A percentile compares a stretch with the other conserved stretches of the same genome.
These are phyloP conservation scores for Muntiacus reevesi DNA, from an alignment of 2,113 vertebrate genomes.

Conservation along the genomic window DNA sequence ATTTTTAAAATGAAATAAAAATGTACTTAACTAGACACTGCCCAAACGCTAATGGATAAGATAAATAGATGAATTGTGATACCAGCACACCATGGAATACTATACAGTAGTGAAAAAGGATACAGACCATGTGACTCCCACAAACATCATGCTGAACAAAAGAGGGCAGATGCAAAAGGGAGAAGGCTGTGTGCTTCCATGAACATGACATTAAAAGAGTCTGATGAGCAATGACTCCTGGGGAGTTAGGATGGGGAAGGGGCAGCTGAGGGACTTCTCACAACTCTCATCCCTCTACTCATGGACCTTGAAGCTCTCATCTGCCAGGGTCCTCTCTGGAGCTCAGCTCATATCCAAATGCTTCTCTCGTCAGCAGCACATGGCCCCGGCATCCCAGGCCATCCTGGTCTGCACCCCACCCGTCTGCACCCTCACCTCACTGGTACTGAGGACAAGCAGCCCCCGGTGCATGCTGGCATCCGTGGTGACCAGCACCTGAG, in stretches of 20 bases:
- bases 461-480: conserved; percentile 78
- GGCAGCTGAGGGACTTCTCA: neutral
- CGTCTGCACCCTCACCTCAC: conserved; percentile 65
- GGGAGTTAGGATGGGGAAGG: no score
- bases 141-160: neutral
- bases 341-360: neutral
- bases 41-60: neutral
- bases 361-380: neutral
- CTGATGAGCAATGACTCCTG: rapidly evolving
- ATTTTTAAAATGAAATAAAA: neutral
- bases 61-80: rapidly evolving
- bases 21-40: neutral
- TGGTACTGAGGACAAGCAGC: conserved; percentile 75
- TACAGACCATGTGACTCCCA: neutral
- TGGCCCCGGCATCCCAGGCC: neutral
- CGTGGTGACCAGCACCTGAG: conserved; percentile 71
- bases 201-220: neutral
- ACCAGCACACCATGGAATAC: neutral
- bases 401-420: neutral
- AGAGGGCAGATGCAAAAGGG: neutral
- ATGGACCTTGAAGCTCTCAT: neutral
- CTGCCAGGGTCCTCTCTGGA: neutral
- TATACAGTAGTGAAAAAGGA: neutral
- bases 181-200: neutral
- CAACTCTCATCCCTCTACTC: neutral